Conservation (phyloP, 2,113 vertebrate genomes). For the Vulpes ferrilata region DNA sequence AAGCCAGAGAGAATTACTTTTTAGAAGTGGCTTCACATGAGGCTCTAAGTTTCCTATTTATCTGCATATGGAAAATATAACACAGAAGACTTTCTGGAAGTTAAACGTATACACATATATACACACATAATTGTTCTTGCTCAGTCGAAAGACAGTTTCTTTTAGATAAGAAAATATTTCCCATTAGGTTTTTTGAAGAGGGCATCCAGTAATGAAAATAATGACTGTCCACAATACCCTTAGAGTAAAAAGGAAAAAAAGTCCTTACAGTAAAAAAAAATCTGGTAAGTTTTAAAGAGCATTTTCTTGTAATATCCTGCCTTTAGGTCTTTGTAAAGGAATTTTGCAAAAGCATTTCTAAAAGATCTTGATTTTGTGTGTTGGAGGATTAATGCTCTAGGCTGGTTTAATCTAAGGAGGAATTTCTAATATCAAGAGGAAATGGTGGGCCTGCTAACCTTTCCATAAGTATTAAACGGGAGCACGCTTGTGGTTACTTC, state of each 20-base stretch:
- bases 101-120: neutral
- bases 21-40: accelerated
- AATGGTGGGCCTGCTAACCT: neutral
- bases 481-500: neutral
- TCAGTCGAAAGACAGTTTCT: neutral
- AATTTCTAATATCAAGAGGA: neutral
- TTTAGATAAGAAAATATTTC: neutral
- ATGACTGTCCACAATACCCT: neutral
- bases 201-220: neutral
- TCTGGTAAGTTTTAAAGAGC: neutral
- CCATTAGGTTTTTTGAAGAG: neutral
- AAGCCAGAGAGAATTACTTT: neutral
- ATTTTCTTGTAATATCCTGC: neutral
- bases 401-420: neutral
- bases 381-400: neutral
- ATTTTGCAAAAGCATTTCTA: neutral
- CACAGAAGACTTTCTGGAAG: neutral
- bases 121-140: neutral
- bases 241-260: neutral
- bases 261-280: neutral
- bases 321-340: neutral
- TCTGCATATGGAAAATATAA: neutral
- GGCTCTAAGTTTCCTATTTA: neutral
- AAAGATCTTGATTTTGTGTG: neutral
- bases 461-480: neutral